Conservation (phyloP, 2,888 invertebrate genomes). For the Ophioninae sp. region DNA sequence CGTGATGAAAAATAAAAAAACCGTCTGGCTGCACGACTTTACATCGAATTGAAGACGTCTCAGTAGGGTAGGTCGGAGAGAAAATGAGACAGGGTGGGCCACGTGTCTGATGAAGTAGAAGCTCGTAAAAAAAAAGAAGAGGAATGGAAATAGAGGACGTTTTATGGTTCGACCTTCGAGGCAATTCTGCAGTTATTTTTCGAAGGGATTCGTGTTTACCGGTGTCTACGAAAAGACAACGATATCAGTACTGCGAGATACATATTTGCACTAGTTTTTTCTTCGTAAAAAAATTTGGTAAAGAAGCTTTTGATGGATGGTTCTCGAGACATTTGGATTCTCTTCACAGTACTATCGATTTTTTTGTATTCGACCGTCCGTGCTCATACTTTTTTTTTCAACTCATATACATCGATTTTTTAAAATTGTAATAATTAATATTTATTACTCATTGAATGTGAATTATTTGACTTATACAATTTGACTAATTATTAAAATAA, state of each 20-base stretch:
- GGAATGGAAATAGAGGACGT: conserved; percentile 15
- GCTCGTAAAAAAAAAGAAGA: conserved; percentile 14
- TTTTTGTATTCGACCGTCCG: neutral
- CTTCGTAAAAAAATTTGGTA: neutral
- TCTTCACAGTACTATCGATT: neutral
- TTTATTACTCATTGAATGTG: too few species aligned
- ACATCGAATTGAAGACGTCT: conserved; percentile 37
- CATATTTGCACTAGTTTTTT: neutral
- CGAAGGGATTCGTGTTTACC: conserved; percentile 5
- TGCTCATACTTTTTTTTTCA: neutral
- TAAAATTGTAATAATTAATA: too few species aligned
- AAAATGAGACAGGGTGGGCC: conserved; percentile 25
- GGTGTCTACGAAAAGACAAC: neutral
- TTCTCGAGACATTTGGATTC: neutral
- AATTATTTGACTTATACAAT: too few species aligned
- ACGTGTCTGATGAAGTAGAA: conserved; percentile 18
- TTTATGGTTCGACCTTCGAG: conserved; percentile 32
- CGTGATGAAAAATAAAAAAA: neutral
- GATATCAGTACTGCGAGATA: conserved; percentile 17
- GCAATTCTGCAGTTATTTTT: conserved; percentile 4
- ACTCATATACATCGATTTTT: neutral
- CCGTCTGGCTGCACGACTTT: conserved; percentile 6
- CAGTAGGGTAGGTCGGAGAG: conserved; percentile 60
- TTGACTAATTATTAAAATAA: too few species aligned
- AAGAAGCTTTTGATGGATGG: neutral